Base-by-base conservation (phyloP, 2,888 invertebrate genomes). In the Tuberolachnus salignus region DNA sequence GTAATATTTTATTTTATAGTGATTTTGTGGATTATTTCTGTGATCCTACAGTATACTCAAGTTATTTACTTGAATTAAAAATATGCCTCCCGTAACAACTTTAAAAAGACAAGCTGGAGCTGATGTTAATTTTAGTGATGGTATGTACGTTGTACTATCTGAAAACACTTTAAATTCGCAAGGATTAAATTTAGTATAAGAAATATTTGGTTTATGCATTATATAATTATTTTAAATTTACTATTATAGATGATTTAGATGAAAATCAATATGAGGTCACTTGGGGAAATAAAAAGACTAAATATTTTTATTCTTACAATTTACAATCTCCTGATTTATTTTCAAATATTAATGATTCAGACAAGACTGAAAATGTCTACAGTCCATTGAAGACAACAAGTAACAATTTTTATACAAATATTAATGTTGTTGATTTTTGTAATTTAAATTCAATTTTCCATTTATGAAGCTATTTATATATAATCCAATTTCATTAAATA, bases 301-400 rank as follows among this genome's bases (percentile, higher is more conserved):
- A 69, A 78, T 69, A 46, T 59, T 14, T 69, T 10, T 78, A 69
- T 78, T 57, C 44, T 42, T 67, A 59, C 34, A 21, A 21, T 49
- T 34, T 78, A 67, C 57, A 78, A 67, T 78, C 75, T 64, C 55
- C 74, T 21, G 67, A 78, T 78, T 67, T 78, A 78, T 78, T 81
- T n/a, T 6, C 63, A 55, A 66, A 80, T 57, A 64, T 71, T 67
- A 59, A 71, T 55, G 64, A 71, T 21, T 72, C 81, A 44, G 87
- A 87, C 67, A 87, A 87, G 71, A 86, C 87, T 13, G 91, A 91
- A 83, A 90, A 90, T 44, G 86, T 90, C 10, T 87, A 88, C 83
- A 91, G 90, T 83, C 91, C 91, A 83, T 90, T 87, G 53, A 88
- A 87, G 83, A 90, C 91, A 85, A 91, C 91, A 83, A 91, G 91